Conservation (phyloP, 2,888 invertebrate species). For the Aporophyla lueneburgensis region DNA sequence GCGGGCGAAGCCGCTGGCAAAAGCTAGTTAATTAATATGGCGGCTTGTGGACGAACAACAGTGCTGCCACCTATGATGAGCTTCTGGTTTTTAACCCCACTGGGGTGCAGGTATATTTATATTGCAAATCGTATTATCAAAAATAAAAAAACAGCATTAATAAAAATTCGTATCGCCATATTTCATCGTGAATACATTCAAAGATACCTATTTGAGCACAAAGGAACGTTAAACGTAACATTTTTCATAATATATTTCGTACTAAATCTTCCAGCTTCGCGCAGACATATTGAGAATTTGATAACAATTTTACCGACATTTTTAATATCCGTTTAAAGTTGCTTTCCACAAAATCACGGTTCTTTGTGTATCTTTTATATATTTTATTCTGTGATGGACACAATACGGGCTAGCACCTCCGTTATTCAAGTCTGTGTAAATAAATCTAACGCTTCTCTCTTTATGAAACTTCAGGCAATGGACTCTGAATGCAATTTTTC, state of each 20-base stretch:
- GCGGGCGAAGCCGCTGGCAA: no score
- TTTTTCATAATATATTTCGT: slow-evolving; percentile 50
- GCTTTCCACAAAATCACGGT: slow-evolving; percentile 50
- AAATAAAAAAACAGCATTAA: slow-evolving; percentile 22
- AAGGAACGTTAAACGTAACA: slow-evolving; percentile 39
- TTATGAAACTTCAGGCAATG: slow-evolving; percentile 38
- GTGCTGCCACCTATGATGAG: no score
- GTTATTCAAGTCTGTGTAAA: slow-evolving; percentile 48
- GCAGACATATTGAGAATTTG: slow-evolving; percentile 46
- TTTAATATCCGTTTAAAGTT: slow-evolving; percentile 65
- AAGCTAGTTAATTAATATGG: no score
- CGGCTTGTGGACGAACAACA: no score
- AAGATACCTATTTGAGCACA: slow-evolving; percentile 41
- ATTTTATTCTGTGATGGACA: slow-evolving; percentile 50
- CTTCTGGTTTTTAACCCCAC: no score
- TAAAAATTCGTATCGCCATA: slow-evolving; percentile 18
- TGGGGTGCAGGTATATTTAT: no score
- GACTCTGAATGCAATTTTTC: slow-evolving; percentile 30
- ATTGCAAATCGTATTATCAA: not conserved
- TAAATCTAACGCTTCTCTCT: slow-evolving; percentile 50
- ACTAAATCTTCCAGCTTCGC: slow-evolving; percentile 40
- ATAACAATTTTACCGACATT: slow-evolving; percentile 56
- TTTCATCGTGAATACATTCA: slow-evolving; percentile 27
- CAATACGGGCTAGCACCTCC: slow-evolving; percentile 46
- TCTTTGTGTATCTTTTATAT: slow-evolving; percentile 43